These are phyloP conservation scores for Balearica regulorum DNA, from an alignment of 2,797 vertebrate genomes.

Conservation along the genomic window DNA sequence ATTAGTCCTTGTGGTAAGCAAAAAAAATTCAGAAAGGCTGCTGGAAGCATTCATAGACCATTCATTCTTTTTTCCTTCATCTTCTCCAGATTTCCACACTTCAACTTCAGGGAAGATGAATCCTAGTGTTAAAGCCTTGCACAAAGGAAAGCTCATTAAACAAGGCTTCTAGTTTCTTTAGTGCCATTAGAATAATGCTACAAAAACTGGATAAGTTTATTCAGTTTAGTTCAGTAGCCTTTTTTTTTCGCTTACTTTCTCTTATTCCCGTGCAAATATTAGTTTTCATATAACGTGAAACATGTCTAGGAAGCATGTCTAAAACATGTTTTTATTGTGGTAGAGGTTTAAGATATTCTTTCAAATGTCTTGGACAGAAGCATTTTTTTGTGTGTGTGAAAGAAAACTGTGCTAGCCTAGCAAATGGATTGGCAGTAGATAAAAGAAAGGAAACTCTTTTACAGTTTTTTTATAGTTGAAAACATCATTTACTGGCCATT, in stretches of 20 bases:
- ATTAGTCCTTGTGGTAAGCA: rapidly evolving
- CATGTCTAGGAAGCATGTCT: not conserved
- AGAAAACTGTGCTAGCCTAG: not conserved
- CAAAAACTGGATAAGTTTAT: not conserved
- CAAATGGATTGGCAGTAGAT: not conserved
- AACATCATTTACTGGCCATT: not conserved
- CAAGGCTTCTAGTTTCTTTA: not conserved
- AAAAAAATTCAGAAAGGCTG: not conserved
- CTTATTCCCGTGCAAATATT: not conserved
- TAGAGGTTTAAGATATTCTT: not conserved
- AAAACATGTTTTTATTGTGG: not conserved
- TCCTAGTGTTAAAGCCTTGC: not conserved
- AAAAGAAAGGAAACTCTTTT: not conserved
- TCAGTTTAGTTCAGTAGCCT: not conserved
- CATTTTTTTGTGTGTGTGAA: not conserved
- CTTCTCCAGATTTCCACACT: not conserved
- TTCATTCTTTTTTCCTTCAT: not conserved
- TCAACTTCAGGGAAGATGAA: not conserved
- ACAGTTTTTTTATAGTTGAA: not conserved
- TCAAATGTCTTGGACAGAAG: not conserved
- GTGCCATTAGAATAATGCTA: not conserved
- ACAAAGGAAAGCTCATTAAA: not conserved
- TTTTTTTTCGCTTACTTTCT: not conserved
- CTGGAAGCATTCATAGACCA: not conserved
- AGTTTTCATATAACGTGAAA: not conserved